Percentiles rank a stretch among this genome's conserved stretches.
phyloP scores from a whole-genome alignment of 2,888 invertebrate genomes.

The Dryococelus australis region DNA sequence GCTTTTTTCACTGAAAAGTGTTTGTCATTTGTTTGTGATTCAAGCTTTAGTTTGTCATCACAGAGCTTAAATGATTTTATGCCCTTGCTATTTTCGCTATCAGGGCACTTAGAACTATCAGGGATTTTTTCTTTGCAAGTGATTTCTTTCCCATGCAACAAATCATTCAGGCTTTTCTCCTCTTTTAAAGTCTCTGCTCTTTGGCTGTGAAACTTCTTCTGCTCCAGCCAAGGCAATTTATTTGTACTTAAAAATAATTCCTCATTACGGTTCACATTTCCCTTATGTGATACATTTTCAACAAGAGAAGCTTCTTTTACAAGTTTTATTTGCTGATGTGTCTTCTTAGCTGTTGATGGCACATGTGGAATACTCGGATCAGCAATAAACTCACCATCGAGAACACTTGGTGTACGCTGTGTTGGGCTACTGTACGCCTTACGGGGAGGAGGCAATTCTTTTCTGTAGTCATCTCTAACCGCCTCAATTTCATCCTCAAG shows the following conservation, averaged over 20 bases:
- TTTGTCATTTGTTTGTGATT: background rate
- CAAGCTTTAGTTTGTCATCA: background rate
- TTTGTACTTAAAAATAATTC: background rate
- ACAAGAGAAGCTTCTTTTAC: background rate
- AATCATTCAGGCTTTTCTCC: background rate
- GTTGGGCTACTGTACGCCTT: slow-evolving; percentile 47
- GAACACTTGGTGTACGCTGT: slow-evolving; percentile 44
- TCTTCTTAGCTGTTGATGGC: background rate
- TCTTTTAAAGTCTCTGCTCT: background rate
- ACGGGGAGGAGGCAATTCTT: slow-evolving; percentile 34
- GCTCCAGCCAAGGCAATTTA: background rate
- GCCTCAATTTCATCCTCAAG: slow-evolving; percentile 53
- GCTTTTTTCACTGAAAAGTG: background rate
- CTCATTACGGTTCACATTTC: background rate
- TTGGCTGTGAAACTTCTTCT: background rate
- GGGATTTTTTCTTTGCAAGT: background rate
- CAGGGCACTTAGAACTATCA: background rate
- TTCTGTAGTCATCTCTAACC: slow-evolving; percentile 17
- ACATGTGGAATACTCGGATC: background rate
- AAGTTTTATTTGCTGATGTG: background rate
- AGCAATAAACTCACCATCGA: slow-evolving; percentile 19
- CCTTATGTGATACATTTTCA: background rate
- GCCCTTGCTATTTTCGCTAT: background rate
- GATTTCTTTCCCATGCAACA: background rate
- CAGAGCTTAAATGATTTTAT: background rate